A percentile compares a stretch with the other conserved stretches of the same genome.
Conservation (phyloP, 1,140 invertebrate species). For the Drosophila melanica region DNA sequence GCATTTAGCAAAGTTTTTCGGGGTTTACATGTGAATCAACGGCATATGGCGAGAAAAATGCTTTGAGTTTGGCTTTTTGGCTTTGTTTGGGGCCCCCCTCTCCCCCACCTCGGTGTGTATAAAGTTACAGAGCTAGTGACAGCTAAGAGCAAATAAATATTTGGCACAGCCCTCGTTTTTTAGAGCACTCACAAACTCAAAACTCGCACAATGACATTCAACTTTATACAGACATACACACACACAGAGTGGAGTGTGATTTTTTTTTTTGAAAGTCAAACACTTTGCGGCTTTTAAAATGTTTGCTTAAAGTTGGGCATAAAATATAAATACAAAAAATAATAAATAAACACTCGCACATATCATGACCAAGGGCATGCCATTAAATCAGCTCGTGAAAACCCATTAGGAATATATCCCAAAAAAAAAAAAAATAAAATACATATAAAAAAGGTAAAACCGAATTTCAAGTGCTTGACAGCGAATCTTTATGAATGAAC, state of each 20-base stretch:
- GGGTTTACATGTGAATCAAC: conserved; percentile 30
- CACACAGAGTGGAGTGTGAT: conserved; percentile 8
- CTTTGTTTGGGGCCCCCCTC: background rate
- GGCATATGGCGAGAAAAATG: conserved; percentile 46
- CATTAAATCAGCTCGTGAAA: conserved; percentile 8
- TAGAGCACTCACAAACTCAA: conserved; percentile 35
- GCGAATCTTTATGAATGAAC: conserved; percentile 71
- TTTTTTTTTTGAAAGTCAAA: conserved; percentile 20
- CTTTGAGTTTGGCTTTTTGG: conserved; percentile 11
- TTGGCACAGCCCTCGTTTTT: conserved; percentile 32
- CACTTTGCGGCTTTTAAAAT: conserved; percentile 49
- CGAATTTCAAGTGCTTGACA: conserved; percentile 46
- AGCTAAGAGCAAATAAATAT: conserved; percentile 39
- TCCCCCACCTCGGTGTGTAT: background rate
- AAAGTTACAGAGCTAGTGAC: conserved; percentile 25
- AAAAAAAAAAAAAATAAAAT: conserved; percentile 21
- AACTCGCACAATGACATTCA: conserved; percentile 51
- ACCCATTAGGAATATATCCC: conserved; percentile 61
- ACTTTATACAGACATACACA: conserved; percentile 30
- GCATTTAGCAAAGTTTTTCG: conserved; percentile 65
- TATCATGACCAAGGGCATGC: conserved; percentile 34
- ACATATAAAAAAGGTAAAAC: conserved; percentile 25
- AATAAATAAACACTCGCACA: conserved; percentile 37
- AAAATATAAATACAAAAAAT: conserved; percentile 20
- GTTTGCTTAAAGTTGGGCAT: conserved; percentile 45